Evolutionary conservation across 1,140 invertebrate species (phyloP), one percentile per base, ranked within the genome.

Genomic region (Drosophila littoralis): DNA sequence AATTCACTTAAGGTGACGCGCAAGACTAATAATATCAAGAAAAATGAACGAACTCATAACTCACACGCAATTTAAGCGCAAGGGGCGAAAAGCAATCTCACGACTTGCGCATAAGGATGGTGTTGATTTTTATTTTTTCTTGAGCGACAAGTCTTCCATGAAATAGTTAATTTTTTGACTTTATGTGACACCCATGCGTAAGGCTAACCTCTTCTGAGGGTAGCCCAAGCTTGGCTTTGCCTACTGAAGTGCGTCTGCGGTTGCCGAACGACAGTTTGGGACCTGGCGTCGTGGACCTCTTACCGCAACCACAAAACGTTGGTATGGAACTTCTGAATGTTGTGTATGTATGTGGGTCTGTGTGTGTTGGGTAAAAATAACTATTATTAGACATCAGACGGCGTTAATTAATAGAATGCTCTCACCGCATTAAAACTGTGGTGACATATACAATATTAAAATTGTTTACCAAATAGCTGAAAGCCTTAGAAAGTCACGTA

Each of bases 81-180:
- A 32, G 33, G 40, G 58, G 50, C 46, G 36, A 13, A 40, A 17
- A 9, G 12, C 55, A 51, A 40, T 66, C 45, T 51, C 58, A 52
- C 40, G 46, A 32, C 10, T 33, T 28, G 42, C 22, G 48, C 7
- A n/a, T 40, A 28, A 69, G 38, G 22, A 15, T 57, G 59, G 13
- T 50, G 48, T 38, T 72, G 50, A 32, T 71, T 57, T 55, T 32
- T 22, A 50, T 60, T 43, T 70, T 57, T 63, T 66, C 54, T 59
- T 75, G 77, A 66, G 40, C 72, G 50, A 79, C 82, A 83, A 83
- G 83, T 89, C 83, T 74, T 77, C 52, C 22, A 69, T 65, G 79
- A 70, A 79, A 63, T 83, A 81, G 78, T 86, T 86, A 79, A 88
- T 86, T 88, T 88, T 89, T 82, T 88, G 72, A 81, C 78, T 80